Conservation (phyloP, 1,140 invertebrate species). For the Drosophila cardini region DNA sequence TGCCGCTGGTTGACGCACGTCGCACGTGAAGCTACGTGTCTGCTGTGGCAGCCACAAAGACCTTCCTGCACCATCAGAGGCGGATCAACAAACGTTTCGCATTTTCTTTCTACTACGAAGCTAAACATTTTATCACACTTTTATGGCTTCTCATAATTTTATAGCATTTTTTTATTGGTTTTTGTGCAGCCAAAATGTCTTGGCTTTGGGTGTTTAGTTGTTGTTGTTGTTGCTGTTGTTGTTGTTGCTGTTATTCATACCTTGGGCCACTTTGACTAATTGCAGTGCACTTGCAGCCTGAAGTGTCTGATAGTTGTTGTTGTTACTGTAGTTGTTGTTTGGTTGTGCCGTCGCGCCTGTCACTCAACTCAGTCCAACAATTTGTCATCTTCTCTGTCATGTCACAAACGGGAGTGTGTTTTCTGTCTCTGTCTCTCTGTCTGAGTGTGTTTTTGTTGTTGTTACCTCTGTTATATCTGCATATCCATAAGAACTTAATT, state of each 20-base stretch:
- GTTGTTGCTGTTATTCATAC: slow-evolving; percentile 33
- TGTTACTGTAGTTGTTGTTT: slow-evolving; percentile 42
- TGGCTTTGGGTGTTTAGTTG: slow-evolving; percentile 18
- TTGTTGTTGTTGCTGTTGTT: slow-evolving; percentile 43
- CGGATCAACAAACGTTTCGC: slow-evolving; percentile 4
- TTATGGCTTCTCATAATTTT: slow-evolving; percentile 63
- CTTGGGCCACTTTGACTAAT: slow-evolving; percentile 77
- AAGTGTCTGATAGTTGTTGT: slow-evolving; percentile 51
- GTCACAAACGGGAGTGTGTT: slow-evolving; percentile 59
- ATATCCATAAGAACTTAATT: slow-evolving; percentile 53
- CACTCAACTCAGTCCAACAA: slow-evolving; percentile 72
- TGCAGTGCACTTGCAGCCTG: slow-evolving; percentile 75
- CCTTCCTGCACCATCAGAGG: slow-evolving; percentile 8
- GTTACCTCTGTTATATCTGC: slow-evolving; percentile 3
- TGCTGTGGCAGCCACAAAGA: slow-evolving; percentile 33
- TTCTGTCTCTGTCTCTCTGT: slow-evolving; percentile 18
- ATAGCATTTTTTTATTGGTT: slow-evolving; percentile 52
- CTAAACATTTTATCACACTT: slow-evolving; percentile 67
- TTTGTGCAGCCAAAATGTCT: slow-evolving; percentile 59
- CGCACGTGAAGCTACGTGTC: slow-evolving; percentile 73
- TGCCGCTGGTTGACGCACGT: slow-evolving; percentile 77
- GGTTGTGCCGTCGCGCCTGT: slow-evolving; percentile 54
- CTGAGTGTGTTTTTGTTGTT: slow-evolving; percentile 22
- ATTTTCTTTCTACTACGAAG: slow-evolving; percentile 46
- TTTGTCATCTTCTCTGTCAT: slow-evolving; percentile 82